Conservation (phyloP, 2,888 invertebrate species). For the Nasonia oneida region DNA sequence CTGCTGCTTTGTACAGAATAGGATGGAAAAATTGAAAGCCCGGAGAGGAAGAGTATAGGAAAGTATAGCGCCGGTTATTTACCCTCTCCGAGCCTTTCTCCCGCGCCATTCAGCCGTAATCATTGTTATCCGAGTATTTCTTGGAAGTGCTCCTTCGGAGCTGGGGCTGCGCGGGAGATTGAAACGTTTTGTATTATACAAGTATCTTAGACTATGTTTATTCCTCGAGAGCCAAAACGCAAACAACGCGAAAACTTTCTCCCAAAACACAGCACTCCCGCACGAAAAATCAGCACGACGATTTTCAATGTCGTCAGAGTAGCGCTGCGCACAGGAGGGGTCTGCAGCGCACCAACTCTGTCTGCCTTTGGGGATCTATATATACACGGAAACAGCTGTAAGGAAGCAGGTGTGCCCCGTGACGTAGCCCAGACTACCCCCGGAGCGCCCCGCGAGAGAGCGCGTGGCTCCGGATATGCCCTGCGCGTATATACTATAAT, state of each 20-base stretch:
- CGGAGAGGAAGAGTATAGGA: not conserved
- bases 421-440: constrained; percentile 69
- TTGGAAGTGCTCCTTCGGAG: not conserved
- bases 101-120: constrained; percentile 1
- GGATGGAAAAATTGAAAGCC: constrained; percentile 17
- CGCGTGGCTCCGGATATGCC: not conserved
- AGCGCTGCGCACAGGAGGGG: not conserved
- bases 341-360: not conserved
- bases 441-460: not conserved
- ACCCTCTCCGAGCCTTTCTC: not conserved
- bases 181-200: not conserved
- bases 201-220: not conserved
- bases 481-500: not conserved
- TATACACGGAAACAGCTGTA: constrained; percentile 76
- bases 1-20: not conserved
- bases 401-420: constrained; percentile 77
- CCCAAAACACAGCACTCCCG: not conserved
- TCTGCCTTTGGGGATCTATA: not conserved
- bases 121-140: constrained; percentile 19
- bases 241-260: not conserved
- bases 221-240: not conserved
- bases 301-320: constrained; percentile 7
- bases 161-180: not conserved
- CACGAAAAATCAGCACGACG: not conserved
- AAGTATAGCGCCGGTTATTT: not conserved